Conservation (phyloP, 2,113 vertebrate species). For the Catharus minimus region DNA sequence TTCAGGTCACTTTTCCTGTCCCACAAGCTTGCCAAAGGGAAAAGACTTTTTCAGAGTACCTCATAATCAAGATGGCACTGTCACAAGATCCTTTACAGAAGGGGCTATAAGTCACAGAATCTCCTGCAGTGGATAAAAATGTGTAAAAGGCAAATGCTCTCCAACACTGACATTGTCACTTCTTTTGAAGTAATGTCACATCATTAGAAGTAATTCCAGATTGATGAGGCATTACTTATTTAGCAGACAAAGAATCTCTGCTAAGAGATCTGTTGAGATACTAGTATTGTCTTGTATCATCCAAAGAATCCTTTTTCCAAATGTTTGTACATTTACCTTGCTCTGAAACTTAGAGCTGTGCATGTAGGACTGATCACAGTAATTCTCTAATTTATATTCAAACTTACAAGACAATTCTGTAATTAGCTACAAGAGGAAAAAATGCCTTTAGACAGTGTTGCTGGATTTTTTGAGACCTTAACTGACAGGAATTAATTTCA, state of each 20-base stretch:
- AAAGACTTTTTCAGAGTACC: not conserved
- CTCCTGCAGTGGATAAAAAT: not conserved
- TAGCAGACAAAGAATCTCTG: not conserved
- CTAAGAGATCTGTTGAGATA: not conserved
- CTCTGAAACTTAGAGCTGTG: not conserved
- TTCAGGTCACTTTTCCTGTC: not conserved
- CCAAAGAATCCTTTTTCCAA: not conserved
- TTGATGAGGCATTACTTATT: not conserved
- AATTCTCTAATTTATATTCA: not conserved
- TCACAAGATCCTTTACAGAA: not conserved
- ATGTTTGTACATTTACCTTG: not conserved
- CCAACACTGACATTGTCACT: not conserved
- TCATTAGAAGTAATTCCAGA: not conserved
- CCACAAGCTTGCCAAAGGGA: not conserved
- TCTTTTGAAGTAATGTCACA: not conserved
- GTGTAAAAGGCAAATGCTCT: not conserved
- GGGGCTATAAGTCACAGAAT: not conserved
- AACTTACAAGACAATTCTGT: not conserved
- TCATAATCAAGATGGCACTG: not conserved
- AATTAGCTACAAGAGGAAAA: not conserved
- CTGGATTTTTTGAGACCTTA: not conserved
- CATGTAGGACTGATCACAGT: not conserved
- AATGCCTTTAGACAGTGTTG: not conserved
- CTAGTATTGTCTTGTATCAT: not conserved
- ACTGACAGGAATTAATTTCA: not conserved